Percentiles rank a stretch among this genome's conserved stretches.
Evolutionary conservation across 2,113 vertebrate species (phyloP).

Genomic region (Varanus komodoensis): DNA sequence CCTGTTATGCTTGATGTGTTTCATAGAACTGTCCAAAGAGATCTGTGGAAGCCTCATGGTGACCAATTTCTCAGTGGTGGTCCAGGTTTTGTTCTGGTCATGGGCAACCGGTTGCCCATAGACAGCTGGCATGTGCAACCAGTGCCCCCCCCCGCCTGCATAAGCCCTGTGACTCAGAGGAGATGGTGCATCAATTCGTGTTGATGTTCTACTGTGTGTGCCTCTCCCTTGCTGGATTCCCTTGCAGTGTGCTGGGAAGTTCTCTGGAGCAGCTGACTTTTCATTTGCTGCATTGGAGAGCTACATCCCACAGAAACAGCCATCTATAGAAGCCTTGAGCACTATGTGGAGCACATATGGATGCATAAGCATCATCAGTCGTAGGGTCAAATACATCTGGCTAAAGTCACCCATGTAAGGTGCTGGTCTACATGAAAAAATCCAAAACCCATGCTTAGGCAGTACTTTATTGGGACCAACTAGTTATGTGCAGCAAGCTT

Average conservation of each 20-base stretch:
- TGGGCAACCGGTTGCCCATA: not conserved
- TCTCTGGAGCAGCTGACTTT: not conserved
- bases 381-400: not conserved
- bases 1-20: not conserved
- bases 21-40: not conserved
- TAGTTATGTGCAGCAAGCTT: too few relatives aligned
- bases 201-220: not conserved
- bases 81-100: not conserved
- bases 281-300: not conserved
- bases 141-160: too few relatives aligned
- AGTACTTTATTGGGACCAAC: too few relatives aligned
- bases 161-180: not conserved
- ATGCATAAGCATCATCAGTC: not conserved
- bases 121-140: too few relatives aligned
- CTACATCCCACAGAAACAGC: not conserved
- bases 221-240: not conserved
- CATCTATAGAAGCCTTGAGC: too few relatives aligned
- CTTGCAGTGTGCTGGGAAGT: not conserved
- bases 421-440: too few relatives aligned
- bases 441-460: too few relatives aligned
- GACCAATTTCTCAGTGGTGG: not conserved
- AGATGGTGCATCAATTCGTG: not conserved
- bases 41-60: not conserved
- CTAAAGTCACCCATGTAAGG: not conserved
- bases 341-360: not conserved